A percentile compares a stretch with the other conserved stretches of the same genome.
Evolutionary conservation across 1,140 invertebrate species (phyloP).

Genomic region (Drosophila malerkotliana): DNA sequence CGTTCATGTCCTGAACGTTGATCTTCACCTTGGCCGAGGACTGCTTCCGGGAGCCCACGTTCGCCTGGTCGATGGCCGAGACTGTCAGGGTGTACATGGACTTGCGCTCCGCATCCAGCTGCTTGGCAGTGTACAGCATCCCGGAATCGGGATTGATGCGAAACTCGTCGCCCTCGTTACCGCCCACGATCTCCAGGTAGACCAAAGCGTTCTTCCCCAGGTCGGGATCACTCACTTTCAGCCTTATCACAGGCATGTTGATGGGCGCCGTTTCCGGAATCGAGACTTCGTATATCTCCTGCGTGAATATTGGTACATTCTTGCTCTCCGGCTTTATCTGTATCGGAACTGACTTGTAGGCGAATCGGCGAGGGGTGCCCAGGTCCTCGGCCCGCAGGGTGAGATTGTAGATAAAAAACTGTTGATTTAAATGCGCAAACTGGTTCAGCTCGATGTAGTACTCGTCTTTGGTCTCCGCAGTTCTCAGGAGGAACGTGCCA

Average conservation of each 20-base stretch:
- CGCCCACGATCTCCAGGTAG: slow-evolving; percentile 94
- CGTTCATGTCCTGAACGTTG: slow-evolving; percentile 94
- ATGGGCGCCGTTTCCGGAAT: slow-evolving; percentile 94
- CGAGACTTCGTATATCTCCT: slow-evolving; percentile 94
- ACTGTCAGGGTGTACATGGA: slow-evolving; percentile 96
- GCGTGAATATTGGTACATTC: slow-evolving; percentile 94
- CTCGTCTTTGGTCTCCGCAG: slow-evolving; percentile 87
- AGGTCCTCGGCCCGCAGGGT: slow-evolving; percentile 93
- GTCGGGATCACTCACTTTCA: slow-evolving; percentile 94
- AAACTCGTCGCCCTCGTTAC: slow-evolving; percentile 96
- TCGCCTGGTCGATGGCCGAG: slow-evolving; percentile 94
- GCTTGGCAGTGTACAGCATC: slow-evolving; percentile 93
- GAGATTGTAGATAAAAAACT: slow-evolving; percentile 91
- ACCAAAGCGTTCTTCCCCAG: slow-evolving; percentile 92
- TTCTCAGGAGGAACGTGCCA: slow-evolving; percentile 91
- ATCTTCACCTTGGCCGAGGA: slow-evolving; percentile 96
- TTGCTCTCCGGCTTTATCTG: slow-evolving; percentile 93
- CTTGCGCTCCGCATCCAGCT: slow-evolving; percentile 94
- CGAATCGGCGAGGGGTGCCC: slow-evolving; percentile 90
- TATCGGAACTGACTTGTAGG: slow-evolving; percentile 90
- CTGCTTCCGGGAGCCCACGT: slow-evolving; percentile 91
- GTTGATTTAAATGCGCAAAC: slow-evolving; percentile 90
- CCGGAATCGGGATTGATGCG: slow-evolving; percentile 94
- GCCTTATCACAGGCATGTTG: slow-evolving; percentile 93
- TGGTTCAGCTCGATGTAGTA: slow-evolving; percentile 91